Evolutionary conservation across 2,888 invertebrate species (phyloP).

Genomic region (Troglohyphantes excavatus): DNA sequence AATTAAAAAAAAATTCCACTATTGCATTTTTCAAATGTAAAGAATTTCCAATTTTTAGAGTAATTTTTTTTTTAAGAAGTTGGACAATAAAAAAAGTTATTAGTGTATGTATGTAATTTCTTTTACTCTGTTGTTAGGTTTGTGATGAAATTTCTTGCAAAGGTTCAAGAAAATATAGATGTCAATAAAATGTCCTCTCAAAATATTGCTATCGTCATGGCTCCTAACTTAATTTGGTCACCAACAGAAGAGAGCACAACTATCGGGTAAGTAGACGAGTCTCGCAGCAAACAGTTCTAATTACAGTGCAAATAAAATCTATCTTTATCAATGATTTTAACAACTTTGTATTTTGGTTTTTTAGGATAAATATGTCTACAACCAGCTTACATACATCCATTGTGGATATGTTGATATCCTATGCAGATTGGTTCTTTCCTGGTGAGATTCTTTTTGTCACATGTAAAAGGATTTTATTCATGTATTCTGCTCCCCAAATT

Average conservation of each 20-base stretch:
- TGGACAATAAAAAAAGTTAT: too few relatives aligned
- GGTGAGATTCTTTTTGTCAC: conserved; percentile 82
- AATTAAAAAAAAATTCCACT: too few relatives aligned
- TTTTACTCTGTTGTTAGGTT: conserved; percentile 83
- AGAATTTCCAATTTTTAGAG: too few relatives aligned
- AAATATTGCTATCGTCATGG: conserved; percentile 97
- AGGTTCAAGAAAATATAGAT: conserved; percentile 91
- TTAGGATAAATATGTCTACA: conserved; percentile 89
- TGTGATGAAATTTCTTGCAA: conserved; percentile 94
- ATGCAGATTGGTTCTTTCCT: conserved; percentile 91
- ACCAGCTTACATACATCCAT: conserved; percentile 92
- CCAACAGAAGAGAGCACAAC: conserved; percentile 82
- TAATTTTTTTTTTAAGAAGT: too few relatives aligned
- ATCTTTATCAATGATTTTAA: neutral
- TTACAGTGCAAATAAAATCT: neutral
- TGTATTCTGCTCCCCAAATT: too few relatives aligned
- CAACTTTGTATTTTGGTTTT: neutral
- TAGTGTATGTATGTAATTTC: too few relatives aligned
- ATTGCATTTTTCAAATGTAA: too few relatives aligned
- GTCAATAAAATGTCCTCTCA: conserved; percentile 97
- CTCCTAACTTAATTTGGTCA: conserved; percentile 96
- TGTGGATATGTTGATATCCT: conserved; percentile 90
- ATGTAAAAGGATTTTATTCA: too few relatives aligned
- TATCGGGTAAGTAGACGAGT: conserved; percentile 77
- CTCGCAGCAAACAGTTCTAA: neutral